Base-by-base conservation (phyloP, 2,113 vertebrate genomes). In the Podiceps cristatus region DNA sequence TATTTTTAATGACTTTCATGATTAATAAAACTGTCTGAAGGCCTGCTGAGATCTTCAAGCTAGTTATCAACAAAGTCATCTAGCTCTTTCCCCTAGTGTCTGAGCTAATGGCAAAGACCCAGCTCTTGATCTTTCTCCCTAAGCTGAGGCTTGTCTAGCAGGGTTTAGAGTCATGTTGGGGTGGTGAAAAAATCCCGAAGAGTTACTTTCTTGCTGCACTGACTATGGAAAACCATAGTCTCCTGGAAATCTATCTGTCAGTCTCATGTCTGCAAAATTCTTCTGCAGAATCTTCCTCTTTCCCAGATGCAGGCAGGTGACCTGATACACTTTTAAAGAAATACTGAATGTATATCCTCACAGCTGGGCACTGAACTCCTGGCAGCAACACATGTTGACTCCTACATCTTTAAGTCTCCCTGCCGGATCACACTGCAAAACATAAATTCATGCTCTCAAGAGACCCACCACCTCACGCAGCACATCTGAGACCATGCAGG, bases 1-100 rank as follows among this genome's bases (percentile, higher is more conserved):
- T 88, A 42, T 69, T 96, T 94, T 88, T 69, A 95, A 94, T 92
- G 44, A 92, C 62, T 95, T 96, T 37, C 76, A 86, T 96, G 92
- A 95, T 97, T 82, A 92, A 90, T 96, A 97, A 95, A 96, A 92
- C 90, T 96, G 95, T 90, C 93, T 88, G 92, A 93, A 94, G 63
- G 55, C 82, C 75, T 94, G 75, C 75, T 96, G 85, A 42, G 85
- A 82, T 95, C 90, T 94, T 96, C 78, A 77, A 88, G 50, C 20
- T 71, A 59, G 85, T 90, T 97, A 93, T 96, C 95, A 94, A 55
- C 50, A 86, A 75, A 94, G 71, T 88, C 92, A 95, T 96, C 96
- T 93, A 86, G 82, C 58, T 44, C 71, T 77, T 94, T 95, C 78
- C 92, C 62, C 63, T 69, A 29, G 53, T 66, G 85, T 69, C 88